phyloP scores from a whole-genome alignment of 1,140 invertebrate species.

The Hetaerina americana region DNA sequence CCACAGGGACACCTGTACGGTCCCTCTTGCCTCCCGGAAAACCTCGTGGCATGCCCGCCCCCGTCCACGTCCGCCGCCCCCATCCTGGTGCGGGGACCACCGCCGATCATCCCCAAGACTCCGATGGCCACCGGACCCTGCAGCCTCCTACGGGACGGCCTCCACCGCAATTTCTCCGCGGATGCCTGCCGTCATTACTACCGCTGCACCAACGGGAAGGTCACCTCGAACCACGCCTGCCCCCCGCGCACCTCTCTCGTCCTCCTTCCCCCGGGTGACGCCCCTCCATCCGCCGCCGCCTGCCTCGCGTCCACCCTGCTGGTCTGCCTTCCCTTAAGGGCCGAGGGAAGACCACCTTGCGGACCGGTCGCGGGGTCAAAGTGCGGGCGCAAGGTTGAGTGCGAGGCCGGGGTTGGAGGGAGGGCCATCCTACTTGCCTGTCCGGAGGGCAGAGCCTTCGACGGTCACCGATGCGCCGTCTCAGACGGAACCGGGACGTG shows the following conservation, averaged over 20 bases:
- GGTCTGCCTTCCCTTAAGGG: neutral
- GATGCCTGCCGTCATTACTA: constrained; percentile 17
- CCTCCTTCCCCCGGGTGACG: neutral
- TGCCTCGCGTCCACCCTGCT: neutral
- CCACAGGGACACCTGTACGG: constrained; percentile 30
- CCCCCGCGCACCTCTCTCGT: neutral
- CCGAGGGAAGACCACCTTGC: neutral
- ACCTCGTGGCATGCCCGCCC: constrained; percentile 27
- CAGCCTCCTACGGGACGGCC: constrained; percentile 27
- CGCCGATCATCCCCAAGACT: neutral
- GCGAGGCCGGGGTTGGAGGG: neutral
- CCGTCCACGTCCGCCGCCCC: constrained; percentile 23
- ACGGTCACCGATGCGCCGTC: neutral
- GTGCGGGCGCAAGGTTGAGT: neutral
- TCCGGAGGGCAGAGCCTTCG: neutral
- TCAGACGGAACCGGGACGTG: too few relatives aligned
- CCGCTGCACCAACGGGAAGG: constrained; percentile 12
- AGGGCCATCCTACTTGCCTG: neutral
- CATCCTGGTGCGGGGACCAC: neutral
- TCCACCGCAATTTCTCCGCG: neutral
- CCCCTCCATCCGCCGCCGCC: neutral
- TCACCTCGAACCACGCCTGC: neutral
- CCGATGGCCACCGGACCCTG: constrained; percentile 25
- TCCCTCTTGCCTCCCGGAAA: constrained; percentile 10
- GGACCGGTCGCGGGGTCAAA: neutral